Evolutionary conservation across 2,888 invertebrate species (phyloP), one percentile per base, ranked within the genome.

Genomic region (Dryomyza anilis): DNA sequence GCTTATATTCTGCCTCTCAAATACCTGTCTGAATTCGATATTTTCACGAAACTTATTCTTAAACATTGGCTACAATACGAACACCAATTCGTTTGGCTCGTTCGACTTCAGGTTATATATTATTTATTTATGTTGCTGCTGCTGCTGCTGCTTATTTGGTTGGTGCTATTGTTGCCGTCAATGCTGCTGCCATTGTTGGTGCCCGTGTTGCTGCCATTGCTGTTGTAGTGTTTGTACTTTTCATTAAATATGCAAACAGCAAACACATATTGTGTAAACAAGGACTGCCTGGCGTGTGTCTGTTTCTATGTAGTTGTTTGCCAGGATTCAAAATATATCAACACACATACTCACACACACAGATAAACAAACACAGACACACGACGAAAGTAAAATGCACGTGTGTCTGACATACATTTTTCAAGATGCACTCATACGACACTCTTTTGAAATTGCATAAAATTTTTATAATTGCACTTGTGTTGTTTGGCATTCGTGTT

Each of bases 201-300:
- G 12, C 29, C 30, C 30, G 36, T 56, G 56, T 12, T 50, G 25
- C 8, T 10, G 21, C 1, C 19, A 19, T 43, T 58, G 16, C 29
- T 58, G 14, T 48, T 48, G 33, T 21, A 29, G 16, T 27, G 39
- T 29, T 43, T 57, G 12, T 30, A 21, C 27, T 27, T 57, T 45
- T 45, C 12, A 27, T 16, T 53, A 60, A 48, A 48, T 48, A 50
- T 50, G 30, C 59, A 25, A 33, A 60, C 21, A 50, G 16, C 23
- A 60, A 48, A 36, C 48, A 50, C 30, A 48, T 33, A 33, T 60
- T 48, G 29, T 33, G 12, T 33, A 59, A 59, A 50, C 50, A 52
- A 23, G 25, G 59, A 60, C 14, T 27, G 23, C 25, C 14, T 27
- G 19, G 29, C 12, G 57, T 27, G 25, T 21, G 7, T 3, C n/a